Evolutionary conservation across 2,888 invertebrate genomes (phyloP), one percentile per base, ranked within the genome.

Genomic region (Plebejus melissa): DNA sequence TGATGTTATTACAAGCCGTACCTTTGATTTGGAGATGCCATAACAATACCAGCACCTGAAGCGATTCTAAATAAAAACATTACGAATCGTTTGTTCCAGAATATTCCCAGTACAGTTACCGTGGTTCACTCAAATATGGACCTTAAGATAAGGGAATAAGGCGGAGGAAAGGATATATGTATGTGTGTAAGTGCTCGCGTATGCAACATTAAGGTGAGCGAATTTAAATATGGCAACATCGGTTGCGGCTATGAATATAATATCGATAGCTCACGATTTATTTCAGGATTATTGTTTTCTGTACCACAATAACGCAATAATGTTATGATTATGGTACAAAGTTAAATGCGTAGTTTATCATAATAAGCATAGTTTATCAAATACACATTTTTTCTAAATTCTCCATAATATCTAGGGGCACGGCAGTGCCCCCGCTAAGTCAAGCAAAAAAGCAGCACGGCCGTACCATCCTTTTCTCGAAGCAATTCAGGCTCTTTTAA

Each of bases 181-280:
- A 9, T 16, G 32, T 50, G 32, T 28, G 46, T 28, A 50, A 32
- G 54, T 72, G 91, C 89, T 86, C 87, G 87, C 88, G 90, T 89
- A 89, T 91, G 91, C 90, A 88, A 91, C 91, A 91, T 92, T 93
- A 92, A 91, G 91, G 90, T 88, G 85, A 90, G 92, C 91, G 92
- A 91, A 93, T 92, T 93, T 92, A 93, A 93, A 93, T 93, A 93
- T 90, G 89, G 91, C 89, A 88, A 89, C 91, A 90, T 86, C 83
- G 83, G 87, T 83, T 82, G 90, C 87, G 87, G 89, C 86, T 86
- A 89, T 84, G 85, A 87, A 90, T 88, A 88, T 90, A 89, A 89
- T 87, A 87, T 88, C 87, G 86, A 86, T 83, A 82, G 84, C 87
- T 87, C 84, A 83, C 81, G 77, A 69, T 76, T 76, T 78, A 22